Evolutionary conservation across 2,888 invertebrate genomes (phyloP), one percentile per base, ranked within the genome.

Genomic region (Scaptomyza reducta): DNA sequence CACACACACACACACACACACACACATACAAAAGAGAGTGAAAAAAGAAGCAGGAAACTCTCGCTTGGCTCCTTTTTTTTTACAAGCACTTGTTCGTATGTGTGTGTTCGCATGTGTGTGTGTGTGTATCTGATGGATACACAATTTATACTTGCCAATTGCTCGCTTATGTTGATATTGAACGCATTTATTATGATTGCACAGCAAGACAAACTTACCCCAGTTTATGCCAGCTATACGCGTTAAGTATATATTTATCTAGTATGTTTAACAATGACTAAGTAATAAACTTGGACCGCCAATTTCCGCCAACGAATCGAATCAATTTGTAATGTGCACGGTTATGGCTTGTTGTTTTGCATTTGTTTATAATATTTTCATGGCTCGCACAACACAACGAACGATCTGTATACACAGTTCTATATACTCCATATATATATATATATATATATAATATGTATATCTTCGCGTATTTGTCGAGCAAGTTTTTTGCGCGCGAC

Each of bases 91-190:
- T 49, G 74, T 58, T 49, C 42, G 5, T 6, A 10, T n/a, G 13
- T n/a, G 31, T 33, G 14, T 62, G 70, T 65, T 40, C 7, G 16
- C 16, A 11, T 9, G 46, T 31, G 16, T 62, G 69, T 65, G 41
- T 63, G 50, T 63, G 60, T 79, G 65, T 84, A 74, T 80, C 80
- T 80, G 67, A 82, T 82, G 70, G 82, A 82, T 82, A 82, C 82
- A 82, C 80, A 82, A 78, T 86, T 86, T 82, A 83, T 83, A 73
- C 73, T 70, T 65, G 79, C 64, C 77, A 79, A 78, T 83, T 66
- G 65, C 79, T 70, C 64, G 74, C 76, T 53, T 73, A 73, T 66
- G 65, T 79, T 79, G 73, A 62, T 79, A 77, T 60, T 57, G 35
- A 57, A 51, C 51, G 65, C 70, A 42, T 59, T 60, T 53, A 69